A percentile compares a stretch with the other conserved stretches of the same genome.
These are phyloP conservation scores for Coreius guichenoti DNA, from an alignment of 2,797 vertebrate genomes.

Conservation along the genomic window DNA sequence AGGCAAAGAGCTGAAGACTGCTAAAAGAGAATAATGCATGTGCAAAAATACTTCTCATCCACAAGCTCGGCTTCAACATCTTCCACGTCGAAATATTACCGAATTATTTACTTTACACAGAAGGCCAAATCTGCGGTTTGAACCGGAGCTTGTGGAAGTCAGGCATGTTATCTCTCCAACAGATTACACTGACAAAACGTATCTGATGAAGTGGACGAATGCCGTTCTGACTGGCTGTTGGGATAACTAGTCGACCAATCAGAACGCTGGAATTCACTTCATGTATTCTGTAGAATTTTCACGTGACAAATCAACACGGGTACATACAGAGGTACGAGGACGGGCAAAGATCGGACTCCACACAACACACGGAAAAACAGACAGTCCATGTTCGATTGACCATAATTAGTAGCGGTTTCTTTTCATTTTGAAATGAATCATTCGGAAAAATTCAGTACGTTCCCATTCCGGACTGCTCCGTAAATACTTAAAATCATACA, in stretches of 20 bases:
- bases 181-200: constrained; percentile 5
- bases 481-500: constrained; percentile 58
- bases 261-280: constrained; percentile 27
- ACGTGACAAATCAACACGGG: constrained; percentile 52
- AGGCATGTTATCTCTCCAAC: constrained; percentile 50
- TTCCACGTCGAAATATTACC: neutral
- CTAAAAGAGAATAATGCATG: constrained; percentile 75
- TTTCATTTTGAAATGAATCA: constrained; percentile 14
- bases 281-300: constrained; percentile 11
- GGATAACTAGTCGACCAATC: constrained; percentile 19
- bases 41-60: constrained; percentile 76
- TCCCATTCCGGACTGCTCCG: constrained; percentile 38
- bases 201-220: neutral
- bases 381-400: constrained; percentile 30
- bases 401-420: neutral
- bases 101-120: neutral
- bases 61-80: constrained; percentile 65
- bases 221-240: neutral
- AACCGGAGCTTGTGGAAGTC: constrained; percentile 66
- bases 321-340: constrained; percentile 40
- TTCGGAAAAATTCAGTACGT: neutral
- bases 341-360: constrained; percentile 44
- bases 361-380: constrained; percentile 19
- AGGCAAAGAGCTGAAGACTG: constrained; percentile 73
- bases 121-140: neutral